Evolutionary conservation across 2,888 invertebrate genomes (phyloP).

Genomic region (Eupithecia abbreviata): DNA sequence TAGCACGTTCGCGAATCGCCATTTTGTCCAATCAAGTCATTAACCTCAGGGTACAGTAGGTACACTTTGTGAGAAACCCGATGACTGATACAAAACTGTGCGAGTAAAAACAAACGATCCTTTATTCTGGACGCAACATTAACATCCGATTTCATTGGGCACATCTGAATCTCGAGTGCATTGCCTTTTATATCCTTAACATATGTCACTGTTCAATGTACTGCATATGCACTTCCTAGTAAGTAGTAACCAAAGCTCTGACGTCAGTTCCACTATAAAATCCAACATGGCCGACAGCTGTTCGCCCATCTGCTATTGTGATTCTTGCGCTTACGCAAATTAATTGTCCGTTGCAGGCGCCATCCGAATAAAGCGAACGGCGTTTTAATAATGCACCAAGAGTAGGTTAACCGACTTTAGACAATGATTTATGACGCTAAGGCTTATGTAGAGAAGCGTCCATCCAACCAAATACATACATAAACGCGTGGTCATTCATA

Average conservation of each 20-base stretch:
- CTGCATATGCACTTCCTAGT: slow-evolving; percentile 39
- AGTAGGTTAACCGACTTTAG: slow-evolving; percentile 44
- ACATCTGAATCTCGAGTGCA: slow-evolving; percentile 38
- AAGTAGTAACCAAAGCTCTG: slow-evolving; percentile 49
- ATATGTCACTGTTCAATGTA: slow-evolving; percentile 43
- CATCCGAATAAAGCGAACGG: slow-evolving; percentile 50
- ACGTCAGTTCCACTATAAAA: slow-evolving; percentile 59
- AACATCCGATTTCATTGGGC: slow-evolving; percentile 39
- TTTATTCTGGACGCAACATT: slow-evolving; percentile 40
- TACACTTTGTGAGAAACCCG: slow-evolving; percentile 30
- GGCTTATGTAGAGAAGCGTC: slow-evolving; percentile 3
- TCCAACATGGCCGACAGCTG: slow-evolving; percentile 69
- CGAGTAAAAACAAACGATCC: slow-evolving; percentile 37
- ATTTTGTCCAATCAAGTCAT: slow-evolving; percentile 78
- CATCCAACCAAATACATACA: neutral
- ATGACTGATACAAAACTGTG: slow-evolving; percentile 34
- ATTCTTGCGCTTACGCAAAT: slow-evolving; percentile 68
- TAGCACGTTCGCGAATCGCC: slow-evolving; percentile 76
- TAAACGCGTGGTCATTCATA: neutral
- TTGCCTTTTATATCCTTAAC: slow-evolving; percentile 44
- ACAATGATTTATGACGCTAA: slow-evolving; percentile 49
- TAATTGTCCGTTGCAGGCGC: slow-evolving; percentile 65
- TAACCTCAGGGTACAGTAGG: slow-evolving; percentile 64
- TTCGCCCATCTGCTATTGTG: slow-evolving; percentile 71
- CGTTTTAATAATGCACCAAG: slow-evolving; percentile 51